Percentiles rank a stretch among this genome's conserved stretches.
Conservation (phyloP, 2,888 invertebrate species). For the Eupithecia pulchellata region DNA sequence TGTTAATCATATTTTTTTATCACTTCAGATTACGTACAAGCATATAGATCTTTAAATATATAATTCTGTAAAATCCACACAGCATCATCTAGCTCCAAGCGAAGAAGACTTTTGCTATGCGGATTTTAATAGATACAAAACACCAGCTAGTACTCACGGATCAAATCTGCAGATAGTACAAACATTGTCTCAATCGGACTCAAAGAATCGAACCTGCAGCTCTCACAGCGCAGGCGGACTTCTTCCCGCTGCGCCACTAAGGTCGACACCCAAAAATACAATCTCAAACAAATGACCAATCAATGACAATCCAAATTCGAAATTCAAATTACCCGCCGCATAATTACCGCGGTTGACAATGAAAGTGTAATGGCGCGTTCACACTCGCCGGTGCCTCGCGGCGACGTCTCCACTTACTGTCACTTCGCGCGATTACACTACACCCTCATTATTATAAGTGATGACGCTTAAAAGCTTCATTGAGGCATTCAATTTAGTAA, state of each 20-base stretch:
- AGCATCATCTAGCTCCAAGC: no score
- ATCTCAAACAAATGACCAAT: constrained; percentile 42
- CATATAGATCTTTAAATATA: no score
- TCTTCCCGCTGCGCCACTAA: not conserved
- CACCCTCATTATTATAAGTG: constrained; percentile 82
- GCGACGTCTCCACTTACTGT: constrained; percentile 77
- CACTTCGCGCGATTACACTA: constrained; percentile 69
- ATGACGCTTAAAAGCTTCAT: constrained; percentile 81
- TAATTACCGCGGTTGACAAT: constrained; percentile 70
- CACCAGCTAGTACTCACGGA: no score
- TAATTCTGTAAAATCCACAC: no score
- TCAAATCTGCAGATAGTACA: no score
- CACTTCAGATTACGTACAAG: no score
- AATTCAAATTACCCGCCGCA: constrained; percentile 54
- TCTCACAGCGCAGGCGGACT: no score
- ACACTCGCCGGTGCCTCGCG: constrained; percentile 59
- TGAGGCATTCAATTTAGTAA: constrained; percentile 83
- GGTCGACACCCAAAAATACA: constrained; percentile 9
- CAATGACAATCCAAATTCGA: constrained; percentile 62
- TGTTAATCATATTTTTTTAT: not conserved
- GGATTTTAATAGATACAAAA: no score
- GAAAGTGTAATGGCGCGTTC: constrained; percentile 71
- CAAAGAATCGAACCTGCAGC: no score
- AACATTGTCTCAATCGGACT: no score
- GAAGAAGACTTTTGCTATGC: no score